Evolutionary conservation across 2,888 invertebrate genomes (phyloP).

Genomic region (Aphodius sticticus): DNA sequence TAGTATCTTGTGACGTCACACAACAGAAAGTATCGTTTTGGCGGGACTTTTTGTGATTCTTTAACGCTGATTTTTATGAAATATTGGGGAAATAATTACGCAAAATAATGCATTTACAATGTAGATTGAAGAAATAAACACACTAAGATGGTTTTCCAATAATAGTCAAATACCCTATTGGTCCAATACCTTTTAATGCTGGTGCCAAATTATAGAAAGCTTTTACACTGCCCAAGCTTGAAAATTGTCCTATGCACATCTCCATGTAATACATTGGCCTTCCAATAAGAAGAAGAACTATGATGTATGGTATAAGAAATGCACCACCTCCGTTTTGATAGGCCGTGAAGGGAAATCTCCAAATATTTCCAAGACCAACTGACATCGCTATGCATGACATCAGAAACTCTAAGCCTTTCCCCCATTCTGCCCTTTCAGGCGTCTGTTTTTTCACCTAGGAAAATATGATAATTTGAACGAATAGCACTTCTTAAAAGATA

Average conservation of each 20-base stretch:
- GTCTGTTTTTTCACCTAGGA: neutral
- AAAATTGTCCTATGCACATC: constrained; percentile 69
- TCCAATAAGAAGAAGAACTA: constrained; percentile 71
- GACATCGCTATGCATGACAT: constrained; percentile 79
- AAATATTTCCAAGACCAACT: constrained; percentile 77
- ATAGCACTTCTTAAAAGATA: no score
- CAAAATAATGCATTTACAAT: no score
- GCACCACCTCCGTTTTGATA: constrained; percentile 80
- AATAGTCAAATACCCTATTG: no score
- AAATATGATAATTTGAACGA: neutral
- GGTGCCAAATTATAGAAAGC: constrained; percentile 66
- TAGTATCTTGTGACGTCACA: no score
- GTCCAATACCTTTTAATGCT: constrained; percentile 64
- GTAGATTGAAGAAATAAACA: no score
- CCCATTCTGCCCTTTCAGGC: constrained; percentile 61
- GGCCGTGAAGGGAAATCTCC: constrained; percentile 71
- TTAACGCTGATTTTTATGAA: no score
- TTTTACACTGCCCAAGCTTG: constrained; percentile 66
- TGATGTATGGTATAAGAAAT: constrained; percentile 76
- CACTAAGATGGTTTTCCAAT: no score
- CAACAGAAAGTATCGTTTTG: no score
- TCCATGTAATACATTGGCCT: constrained; percentile 70
- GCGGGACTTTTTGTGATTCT: no score
- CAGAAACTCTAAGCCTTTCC: constrained; percentile 72
- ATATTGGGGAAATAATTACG: no score